These are phyloP conservation scores for Xiphophorus maculatus DNA, from an alignment of 2,113 vertebrate genomes.

Conservation along the genomic window DNA sequence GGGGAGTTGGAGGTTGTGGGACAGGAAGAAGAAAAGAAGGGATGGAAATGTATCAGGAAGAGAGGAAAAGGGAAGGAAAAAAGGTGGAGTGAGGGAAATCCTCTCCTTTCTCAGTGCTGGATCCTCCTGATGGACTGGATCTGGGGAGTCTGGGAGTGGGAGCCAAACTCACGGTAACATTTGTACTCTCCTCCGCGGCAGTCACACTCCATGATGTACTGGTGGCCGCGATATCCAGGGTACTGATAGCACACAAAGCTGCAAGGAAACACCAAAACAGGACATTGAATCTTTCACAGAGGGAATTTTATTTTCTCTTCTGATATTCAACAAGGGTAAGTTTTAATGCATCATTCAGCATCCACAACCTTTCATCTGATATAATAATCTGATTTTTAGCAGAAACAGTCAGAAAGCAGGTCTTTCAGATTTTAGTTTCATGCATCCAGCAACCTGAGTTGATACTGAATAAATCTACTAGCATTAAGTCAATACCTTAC, in stretches of 20 bases:
- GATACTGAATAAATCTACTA: no score
- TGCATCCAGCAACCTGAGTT: neutral
- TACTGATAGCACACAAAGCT: slow-evolving; percentile 98
- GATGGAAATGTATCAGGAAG: slow-evolving; percentile 44
- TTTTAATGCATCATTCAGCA: neutral
- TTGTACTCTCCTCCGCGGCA: slow-evolving; percentile 93
- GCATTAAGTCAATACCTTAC: neutral
- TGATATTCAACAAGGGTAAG: neutral
- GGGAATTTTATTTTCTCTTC: neutral
- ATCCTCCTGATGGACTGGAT: slow-evolving; percentile 96
- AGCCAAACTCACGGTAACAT: slow-evolving; percentile 94
- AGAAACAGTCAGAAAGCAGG: no score
- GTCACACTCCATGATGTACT: slow-evolving; percentile 94
- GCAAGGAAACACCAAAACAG: slow-evolving; percentile 20
- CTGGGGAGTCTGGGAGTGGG: slow-evolving; percentile 93
- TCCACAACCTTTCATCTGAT: no score
- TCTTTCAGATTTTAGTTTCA: neutral
- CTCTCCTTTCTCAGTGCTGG: slow-evolving; percentile 86
- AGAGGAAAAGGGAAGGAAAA: slow-evolving; percentile 28
- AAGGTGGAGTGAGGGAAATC: slow-evolving; percentile 32
- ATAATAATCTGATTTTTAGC: no score
- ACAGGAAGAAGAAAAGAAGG: slow-evolving; percentile 45
- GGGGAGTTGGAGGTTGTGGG: slow-evolving; percentile 37
- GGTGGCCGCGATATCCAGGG: slow-evolving; percentile 95
- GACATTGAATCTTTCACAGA: neutral